Percentiles rank a stretch among this genome's conserved stretches.
These are phyloP conservation scores for Ispidina picta DNA, from an alignment of 2,797 vertebrate species.

Conservation along the genomic window DNA sequence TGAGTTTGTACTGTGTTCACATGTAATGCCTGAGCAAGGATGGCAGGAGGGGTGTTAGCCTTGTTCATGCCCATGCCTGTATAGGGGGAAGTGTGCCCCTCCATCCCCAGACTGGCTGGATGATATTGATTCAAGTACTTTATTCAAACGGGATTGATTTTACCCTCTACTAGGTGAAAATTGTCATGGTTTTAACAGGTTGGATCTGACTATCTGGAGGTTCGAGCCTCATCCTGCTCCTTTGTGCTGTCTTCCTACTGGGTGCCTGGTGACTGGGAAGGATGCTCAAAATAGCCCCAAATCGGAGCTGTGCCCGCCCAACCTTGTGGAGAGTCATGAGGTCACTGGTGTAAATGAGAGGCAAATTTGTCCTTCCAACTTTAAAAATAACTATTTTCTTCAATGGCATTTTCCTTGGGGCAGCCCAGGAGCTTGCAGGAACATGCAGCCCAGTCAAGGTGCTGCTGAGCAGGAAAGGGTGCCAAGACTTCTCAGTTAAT, in stretches of 20 bases:
- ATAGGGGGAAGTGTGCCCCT: neutral
- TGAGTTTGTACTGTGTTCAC: fast-evolving
- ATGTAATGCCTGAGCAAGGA: neutral
- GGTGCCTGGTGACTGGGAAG: neutral
- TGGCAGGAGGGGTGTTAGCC: neutral
- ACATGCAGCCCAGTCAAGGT: neutral
- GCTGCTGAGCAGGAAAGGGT: fast-evolving
- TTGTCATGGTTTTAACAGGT: neutral
- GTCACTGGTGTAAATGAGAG: conserved; percentile 44
- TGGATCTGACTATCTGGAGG: neutral
- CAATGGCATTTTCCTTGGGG: conserved; percentile 7
- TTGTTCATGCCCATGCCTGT: neutral
- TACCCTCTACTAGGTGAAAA: neutral
- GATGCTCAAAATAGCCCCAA: conserved; percentile 19
- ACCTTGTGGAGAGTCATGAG: neutral
- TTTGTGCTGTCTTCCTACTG: neutral
- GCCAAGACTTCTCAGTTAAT: neutral
- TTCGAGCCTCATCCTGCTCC: neutral
- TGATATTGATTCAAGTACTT: neutral
- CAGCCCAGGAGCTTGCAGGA: neutral
- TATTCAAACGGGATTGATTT: neutral
- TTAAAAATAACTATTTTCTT: conserved; percentile 35
- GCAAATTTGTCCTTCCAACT: conserved; percentile 33
- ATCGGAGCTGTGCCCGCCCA: neutral
- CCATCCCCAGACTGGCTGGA: neutral